Conservation (phyloP, 2,113 vertebrate genomes). For the Indicator maculatus region DNA sequence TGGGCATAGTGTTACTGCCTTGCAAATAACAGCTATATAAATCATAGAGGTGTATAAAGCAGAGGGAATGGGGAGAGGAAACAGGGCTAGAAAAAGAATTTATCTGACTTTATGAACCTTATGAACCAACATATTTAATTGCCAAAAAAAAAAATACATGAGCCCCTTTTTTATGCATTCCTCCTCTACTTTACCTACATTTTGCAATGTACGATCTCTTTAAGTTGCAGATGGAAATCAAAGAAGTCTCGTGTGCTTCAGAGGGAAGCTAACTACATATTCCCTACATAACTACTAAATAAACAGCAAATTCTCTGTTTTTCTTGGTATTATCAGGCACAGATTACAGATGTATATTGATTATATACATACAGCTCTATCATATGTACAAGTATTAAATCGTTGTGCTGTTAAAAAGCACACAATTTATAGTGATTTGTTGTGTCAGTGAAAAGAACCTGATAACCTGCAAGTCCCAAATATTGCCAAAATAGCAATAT, state of each 20-base stretch:
- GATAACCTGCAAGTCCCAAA: neutral
- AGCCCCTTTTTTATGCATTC: neutral
- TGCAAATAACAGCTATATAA: neutral
- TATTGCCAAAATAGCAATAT: neutral
- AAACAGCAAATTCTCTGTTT: neutral
- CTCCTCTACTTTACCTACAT: neutral
- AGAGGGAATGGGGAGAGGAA: neutral
- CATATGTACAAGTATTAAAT: neutral
- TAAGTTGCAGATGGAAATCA: neutral
- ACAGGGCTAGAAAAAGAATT: neutral
- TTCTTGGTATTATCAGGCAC: neutral
- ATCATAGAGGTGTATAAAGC: neutral
- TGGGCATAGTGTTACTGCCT: neutral
- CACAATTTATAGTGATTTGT: neutral
- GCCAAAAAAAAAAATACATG: constrained; percentile 18
- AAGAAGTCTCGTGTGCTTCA: neutral
- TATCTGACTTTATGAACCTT: neutral
- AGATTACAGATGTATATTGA: neutral
- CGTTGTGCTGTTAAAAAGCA: neutral
- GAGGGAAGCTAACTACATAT: neutral
- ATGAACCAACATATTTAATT: neutral
- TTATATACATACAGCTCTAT: neutral
- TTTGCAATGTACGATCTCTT: neutral
- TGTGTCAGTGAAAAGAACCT: neutral
- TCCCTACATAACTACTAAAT: neutral